phyloP scores from a whole-genome alignment of 2,888 invertebrate genomes.

The Drosophila fulvimacula region DNA sequence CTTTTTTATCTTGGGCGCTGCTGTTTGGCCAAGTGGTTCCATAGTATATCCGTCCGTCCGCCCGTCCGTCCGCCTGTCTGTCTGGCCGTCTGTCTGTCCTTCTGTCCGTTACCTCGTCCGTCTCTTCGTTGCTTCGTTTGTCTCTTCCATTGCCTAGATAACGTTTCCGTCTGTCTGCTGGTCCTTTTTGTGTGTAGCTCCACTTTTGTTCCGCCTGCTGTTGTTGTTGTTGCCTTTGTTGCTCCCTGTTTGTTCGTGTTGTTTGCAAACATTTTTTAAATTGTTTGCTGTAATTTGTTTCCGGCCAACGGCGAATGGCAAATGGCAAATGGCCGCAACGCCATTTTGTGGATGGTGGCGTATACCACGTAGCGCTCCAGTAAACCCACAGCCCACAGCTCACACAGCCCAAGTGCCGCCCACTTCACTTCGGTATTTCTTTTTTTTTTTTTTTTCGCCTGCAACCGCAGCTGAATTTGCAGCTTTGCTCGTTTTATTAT shows the following conservation, averaged over 20 bases:
- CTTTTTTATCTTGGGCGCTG: conserved; percentile 65
- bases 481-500: conserved; percentile 54
- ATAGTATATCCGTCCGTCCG: conserved; percentile 20
- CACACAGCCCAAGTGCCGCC: not conserved
- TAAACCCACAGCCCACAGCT: conserved; percentile 16
- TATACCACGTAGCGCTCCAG: conserved; percentile 19
- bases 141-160: conserved; percentile 66
- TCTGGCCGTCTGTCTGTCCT: not conserved
- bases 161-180: conserved; percentile 66
- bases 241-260: conserved; percentile 49
- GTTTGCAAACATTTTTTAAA: conserved; percentile 80
- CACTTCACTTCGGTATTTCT: not conserved
- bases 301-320: conserved; percentile 72
- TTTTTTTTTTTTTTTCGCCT: not conserved
- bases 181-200: conserved; percentile 41
- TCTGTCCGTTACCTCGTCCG: conserved; percentile 2
- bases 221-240: conserved; percentile 11
- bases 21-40: conserved; percentile 40
- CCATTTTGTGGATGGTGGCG: conserved; percentile 54
- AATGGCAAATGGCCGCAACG: conserved; percentile 74
- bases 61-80: conserved; percentile 13
- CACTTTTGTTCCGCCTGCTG: conserved; percentile 11
- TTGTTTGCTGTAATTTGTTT: conserved; percentile 79
- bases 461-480: conserved; percentile 42
- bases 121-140: conserved; percentile 10